A percentile compares a stretch with the other conserved stretches of the same genome.
These are phyloP conservation scores for Turnix velox DNA, from an alignment of 2,113 vertebrate species.

Conservation along the genomic window DNA sequence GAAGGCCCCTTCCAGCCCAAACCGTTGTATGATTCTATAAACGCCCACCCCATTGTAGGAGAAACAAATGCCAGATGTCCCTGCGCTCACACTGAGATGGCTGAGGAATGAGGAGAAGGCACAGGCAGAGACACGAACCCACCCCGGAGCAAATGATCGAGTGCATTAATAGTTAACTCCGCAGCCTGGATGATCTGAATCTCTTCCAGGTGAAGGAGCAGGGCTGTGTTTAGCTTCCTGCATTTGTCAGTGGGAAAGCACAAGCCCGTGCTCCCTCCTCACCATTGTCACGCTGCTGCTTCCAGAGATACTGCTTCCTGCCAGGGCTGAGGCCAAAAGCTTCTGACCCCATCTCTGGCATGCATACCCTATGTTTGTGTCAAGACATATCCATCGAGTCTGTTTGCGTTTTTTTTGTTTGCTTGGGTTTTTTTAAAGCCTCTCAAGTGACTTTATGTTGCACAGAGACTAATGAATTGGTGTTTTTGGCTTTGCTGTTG, in stretches of 20 bases:
- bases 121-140: not conserved
- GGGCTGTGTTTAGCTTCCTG: slow-evolving; percentile 55
- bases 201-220: slow-evolving; percentile 45
- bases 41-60: not conserved
- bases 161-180: slow-evolving; percentile 4
- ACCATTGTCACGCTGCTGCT: not conserved
- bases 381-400: not conserved
- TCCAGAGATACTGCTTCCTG: not conserved
- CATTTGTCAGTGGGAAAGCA: slow-evolving; percentile 65
- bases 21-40: no score
- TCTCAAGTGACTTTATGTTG: not conserved
- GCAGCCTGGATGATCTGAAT: not conserved
- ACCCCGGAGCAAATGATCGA: not conserved
- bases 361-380: accelerated
- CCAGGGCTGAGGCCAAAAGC: not conserved
- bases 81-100: not conserved
- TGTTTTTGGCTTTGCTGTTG: not conserved
- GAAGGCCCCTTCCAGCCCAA: no score
- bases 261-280: not conserved
- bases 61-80: not conserved
- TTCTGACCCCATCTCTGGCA: not conserved
- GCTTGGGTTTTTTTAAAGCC: not conserved
- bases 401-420: not conserved
- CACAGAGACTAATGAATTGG: not conserved
- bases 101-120: not conserved